Base-by-base conservation (phyloP, 2,113 vertebrate species). In the Polyodon spathula region DNA sequence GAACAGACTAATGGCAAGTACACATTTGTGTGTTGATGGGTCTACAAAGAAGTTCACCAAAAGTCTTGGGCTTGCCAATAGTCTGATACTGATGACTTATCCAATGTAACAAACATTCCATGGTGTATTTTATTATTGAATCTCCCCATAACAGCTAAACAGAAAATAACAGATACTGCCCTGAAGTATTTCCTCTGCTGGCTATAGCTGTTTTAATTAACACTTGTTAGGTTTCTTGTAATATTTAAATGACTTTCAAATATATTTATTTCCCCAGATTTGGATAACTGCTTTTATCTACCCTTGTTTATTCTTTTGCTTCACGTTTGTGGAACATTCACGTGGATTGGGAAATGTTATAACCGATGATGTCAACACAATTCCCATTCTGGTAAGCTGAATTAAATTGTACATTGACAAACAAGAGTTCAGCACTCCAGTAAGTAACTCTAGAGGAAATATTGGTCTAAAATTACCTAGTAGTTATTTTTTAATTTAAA, bases 251-350 rank as follows among this genome's bases (percentile, higher is more conserved):
- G 1, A 43, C 43, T 8, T 61, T 62, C 9, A 68, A 10, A 56
- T 2, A 60, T 5, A 68, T 14, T 68, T 65, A 6, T 58, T 57
- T 70, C 69, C 39, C 15, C 76, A 89, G 86, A 86, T 84, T 85
- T 85, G 85, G 84, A 86, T 88, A 86, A 78, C 73, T 72, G 67
- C 77, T 76, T 89, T 77, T 86, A 81, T 89, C 81, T 54, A 5
- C 53, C 43, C 12, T 44, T 78, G 80, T 83, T 79, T 87, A 74
- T 78, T 89, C 73, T 78, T 86, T 73, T 83, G 75, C 72, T 80
- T 84, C 70, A 81, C 79, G 48, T 76, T 87, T 72, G 82, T 75
- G 75, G 81, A 81, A 59, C 71, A 79, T 78, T 80, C 83, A 67
- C 79, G 75, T 76, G 80, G 73, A 79, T 77, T 86, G 76, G 78